Base-by-base conservation (phyloP, 2,888 invertebrate genomes). In the Neocrepidodera transversa region DNA sequence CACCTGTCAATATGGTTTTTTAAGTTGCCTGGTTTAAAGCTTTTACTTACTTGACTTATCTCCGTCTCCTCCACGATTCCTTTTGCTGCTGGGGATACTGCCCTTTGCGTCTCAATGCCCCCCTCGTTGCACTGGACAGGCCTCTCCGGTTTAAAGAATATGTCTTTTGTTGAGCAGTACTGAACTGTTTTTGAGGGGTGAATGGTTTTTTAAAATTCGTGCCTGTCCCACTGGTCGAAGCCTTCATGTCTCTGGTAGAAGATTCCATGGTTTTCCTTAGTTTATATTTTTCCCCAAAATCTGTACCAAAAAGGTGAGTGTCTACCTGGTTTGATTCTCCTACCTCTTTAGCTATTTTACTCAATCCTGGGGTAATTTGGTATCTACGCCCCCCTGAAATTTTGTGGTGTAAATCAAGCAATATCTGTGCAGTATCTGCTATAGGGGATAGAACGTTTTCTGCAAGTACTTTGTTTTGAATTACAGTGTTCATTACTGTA, bases 331-430 rank as follows among this genome's bases (percentile, higher is more conserved):
- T 30, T 30, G 30, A 30, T 30, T 30, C 30, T 30, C 30, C 30
- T 30, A 30, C 30, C 30, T 30, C 30, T 30, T 30, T 30, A 8
- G 30, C 30, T 30, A 30, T 8, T 30, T 30, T 30, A 30, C 30
- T 30, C 10, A 30, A 30, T 10, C 30, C 30, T 30, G 30, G 30
- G 30, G 10, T 30, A 30, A 30, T 30, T 30, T 30, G 30, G 10
- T 30, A 30, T 10, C 30, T 30, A 30, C 30, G 30, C 30, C 30
- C 30, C 10, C 30, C 30, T 30, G 30, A 30, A 4, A 30, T 30
- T 30, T 30, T 30, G 30, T 30, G 30, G 30, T 30, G 30, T 30
- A 30, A 30, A 30, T 30, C 30, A 30, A 30, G 30, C 30, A 30
- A 30, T 30, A 30, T 30, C 30, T 30, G 30, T 30, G 30, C 6